Percentiles rank a stretch among this genome's conserved stretches.
Conservation (phyloP, 2,888 invertebrate species). For the Diachrysia chrysitis region DNA sequence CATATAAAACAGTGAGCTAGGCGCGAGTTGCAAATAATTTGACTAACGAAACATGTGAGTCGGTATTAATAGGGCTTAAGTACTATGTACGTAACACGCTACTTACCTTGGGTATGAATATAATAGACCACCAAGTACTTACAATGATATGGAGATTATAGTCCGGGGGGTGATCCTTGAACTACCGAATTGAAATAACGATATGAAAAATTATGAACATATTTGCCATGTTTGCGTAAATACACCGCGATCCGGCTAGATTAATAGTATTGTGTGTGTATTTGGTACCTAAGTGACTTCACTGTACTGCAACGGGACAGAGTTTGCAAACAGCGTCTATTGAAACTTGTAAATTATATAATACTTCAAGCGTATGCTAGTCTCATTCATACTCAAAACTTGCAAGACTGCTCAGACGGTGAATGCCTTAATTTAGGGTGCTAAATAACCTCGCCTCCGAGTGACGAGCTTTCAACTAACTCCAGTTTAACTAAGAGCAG, state of each 20-base stretch:
- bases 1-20: slow-evolving; percentile 24
- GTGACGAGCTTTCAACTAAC: slow-evolving; percentile 60
- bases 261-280: too few relatives aligned
- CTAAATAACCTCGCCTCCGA: slow-evolving; percentile 62
- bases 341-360: neutral
- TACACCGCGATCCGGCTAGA: too few relatives aligned
- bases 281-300: too few relatives aligned
- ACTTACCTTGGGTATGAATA: slow-evolving; percentile 26
- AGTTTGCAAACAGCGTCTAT: neutral
- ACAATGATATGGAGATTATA: too few relatives aligned
- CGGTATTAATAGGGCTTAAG: slow-evolving; percentile 42
- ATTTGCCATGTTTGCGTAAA: too few relatives aligned
- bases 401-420: slow-evolving; percentile 36
- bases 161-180: too few relatives aligned
- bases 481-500: slow-evolving; percentile 44
- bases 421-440: slow-evolving; percentile 67
- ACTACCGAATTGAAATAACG: too few relatives aligned
- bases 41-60: slow-evolving; percentile 40
- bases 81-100: slow-evolving; percentile 60
- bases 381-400: slow-evolving; percentile 19
- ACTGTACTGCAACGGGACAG: neutral
- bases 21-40: slow-evolving; percentile 42
- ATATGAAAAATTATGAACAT: too few relatives aligned
- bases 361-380: slow-evolving; percentile 1
- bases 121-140: neutral